Percentiles rank a stretch among this genome's conserved stretches.
These are phyloP conservation scores for Dermolepida albohirtum DNA, from an alignment of 2,888 invertebrate genomes.

Conservation along the genomic window DNA sequence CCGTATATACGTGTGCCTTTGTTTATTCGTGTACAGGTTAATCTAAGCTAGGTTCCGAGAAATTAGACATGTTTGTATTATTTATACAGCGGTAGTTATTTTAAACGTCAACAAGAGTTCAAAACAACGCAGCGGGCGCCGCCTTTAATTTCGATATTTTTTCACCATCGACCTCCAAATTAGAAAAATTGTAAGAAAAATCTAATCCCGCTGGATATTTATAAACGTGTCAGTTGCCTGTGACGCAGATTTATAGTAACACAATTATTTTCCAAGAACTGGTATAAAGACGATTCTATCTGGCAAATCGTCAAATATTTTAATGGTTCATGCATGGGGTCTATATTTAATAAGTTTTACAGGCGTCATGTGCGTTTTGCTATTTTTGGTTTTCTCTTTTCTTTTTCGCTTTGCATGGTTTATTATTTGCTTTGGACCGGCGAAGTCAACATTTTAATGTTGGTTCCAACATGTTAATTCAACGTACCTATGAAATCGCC, in stretches of 20 bases:
- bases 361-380: constrained; percentile 23
- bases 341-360: constrained; percentile 34
- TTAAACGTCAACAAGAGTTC: too few species aligned
- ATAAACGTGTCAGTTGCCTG: constrained; percentile 34
- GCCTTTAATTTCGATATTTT: constrained; percentile 12
- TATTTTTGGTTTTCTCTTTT: constrained; percentile 20
- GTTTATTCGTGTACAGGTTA: background rate
- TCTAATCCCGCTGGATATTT: constrained; percentile 27
- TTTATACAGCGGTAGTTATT: constrained; percentile 16
- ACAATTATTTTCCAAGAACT: constrained; percentile 37
- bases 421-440: background rate
- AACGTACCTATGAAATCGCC: constrained; percentile 2
- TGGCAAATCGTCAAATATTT: constrained; percentile 35
- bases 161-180: constrained; percentile 6
- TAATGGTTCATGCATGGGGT: constrained; percentile 31
- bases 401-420: constrained; percentile 1
- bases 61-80: constrained; percentile 25
- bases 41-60: constrained; percentile 4
- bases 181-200: constrained; percentile 12
- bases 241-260: constrained; percentile 36
- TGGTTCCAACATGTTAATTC: constrained; percentile 32
- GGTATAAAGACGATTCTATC: constrained; percentile 33
- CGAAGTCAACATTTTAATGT: too few species aligned
- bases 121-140: background rate
- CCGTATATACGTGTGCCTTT: background rate